Evolutionary conservation across 2,113 vertebrate genomes (phyloP).

Genomic region (Bufo bufo): DNA sequence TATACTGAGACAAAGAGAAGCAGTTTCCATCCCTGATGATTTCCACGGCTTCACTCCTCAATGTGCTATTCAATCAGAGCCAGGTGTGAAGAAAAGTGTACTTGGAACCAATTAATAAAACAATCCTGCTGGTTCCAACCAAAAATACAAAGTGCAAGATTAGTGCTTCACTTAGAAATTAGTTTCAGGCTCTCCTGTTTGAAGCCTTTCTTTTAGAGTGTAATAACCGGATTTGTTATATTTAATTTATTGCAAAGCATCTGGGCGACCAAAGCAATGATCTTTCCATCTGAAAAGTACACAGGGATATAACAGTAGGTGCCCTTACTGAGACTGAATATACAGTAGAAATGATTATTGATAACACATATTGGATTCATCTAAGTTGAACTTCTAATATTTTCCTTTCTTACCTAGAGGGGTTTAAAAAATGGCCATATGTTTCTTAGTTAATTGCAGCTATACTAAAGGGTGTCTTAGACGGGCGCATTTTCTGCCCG

Average conservation of each 20-base stretch:
- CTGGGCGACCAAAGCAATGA: background rate
- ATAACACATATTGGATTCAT: background rate
- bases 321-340: background rate
- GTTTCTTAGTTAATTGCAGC: no score
- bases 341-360: background rate
- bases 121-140: conserved; percentile 33
- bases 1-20: conserved; percentile 36
- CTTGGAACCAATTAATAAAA: conserved; percentile 52
- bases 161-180: conserved; percentile 16
- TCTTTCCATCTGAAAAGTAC: background rate
- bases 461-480: no score
- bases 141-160: conserved; percentile 43
- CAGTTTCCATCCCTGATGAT: conserved; percentile 23
- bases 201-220: conserved; percentile 23
- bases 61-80: conserved; percentile 41
- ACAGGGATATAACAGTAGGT: background rate
- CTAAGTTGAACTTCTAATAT: no score
- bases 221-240: conserved; percentile 40
- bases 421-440: no score
- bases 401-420: no score
- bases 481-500: no score
- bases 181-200: conserved; percentile 35
- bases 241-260: conserved; percentile 37
- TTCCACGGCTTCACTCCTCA: conserved; percentile 15
- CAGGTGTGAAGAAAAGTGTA: conserved; percentile 46